Evolutionary conservation across 2,113 vertebrate genomes (phyloP), one percentile per base, ranked within the genome.

Genomic region (Cyprinus carpio): DNA sequence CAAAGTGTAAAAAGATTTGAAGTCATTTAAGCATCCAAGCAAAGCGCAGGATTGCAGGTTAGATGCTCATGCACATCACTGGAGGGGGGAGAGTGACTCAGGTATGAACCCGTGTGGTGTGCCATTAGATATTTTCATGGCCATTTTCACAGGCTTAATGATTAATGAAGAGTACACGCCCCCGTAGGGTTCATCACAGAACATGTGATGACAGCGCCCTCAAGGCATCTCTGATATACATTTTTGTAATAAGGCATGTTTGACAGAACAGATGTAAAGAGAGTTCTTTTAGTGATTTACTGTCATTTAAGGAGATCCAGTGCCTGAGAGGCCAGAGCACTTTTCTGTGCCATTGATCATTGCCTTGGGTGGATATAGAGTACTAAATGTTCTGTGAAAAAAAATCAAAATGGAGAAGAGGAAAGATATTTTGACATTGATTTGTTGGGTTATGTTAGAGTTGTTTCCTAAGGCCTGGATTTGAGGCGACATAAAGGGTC

Each of bases 231-330:
- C 16, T 84, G 75, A 87, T 74, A 84, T 83, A 85, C 62, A 49
- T 76, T 51, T 83, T 46, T 84, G 64, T 85, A 79, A 86, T 85
- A 34, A 85, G 58, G 60, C 34, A 20, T 40, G 80, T 76, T 51
- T 87, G 82, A 87, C 89, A 86, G 87, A 80, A 87, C 87, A 88
- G 87, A 81, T 85, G 85, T 89, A 75, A 62, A 60, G 25, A 64
- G 54, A 20, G 31, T 25, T 58, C 34, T 56, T 56, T n/a, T 67
- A 56, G 43, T 81, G 87, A 87, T 86, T 86, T 54, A 87, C 82
- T 67, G 43, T 51, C 20, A 54, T 65, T 81, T 16, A 86, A 86
- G 15, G 10, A 82, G 75, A 74, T 67, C 18, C 25, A n/a, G 10
- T 69, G 27, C 27, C 40, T 23, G 60, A 69, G 43, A 81, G 20